phyloP scores from a whole-genome alignment of 2,797 vertebrate genomes.

The Spinibarbus caldwelli region DNA sequence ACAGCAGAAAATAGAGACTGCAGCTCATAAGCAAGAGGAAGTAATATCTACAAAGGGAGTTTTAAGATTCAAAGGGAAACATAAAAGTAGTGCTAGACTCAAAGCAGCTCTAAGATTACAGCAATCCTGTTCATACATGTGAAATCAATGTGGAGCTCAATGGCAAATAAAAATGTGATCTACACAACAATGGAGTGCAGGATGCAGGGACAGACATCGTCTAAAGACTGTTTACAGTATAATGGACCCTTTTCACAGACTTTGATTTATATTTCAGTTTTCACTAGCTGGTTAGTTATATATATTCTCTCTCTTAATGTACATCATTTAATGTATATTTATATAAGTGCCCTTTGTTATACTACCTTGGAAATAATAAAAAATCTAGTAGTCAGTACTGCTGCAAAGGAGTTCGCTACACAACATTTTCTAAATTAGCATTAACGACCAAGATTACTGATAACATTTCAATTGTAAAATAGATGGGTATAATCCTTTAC shows the following conservation, averaged over 20 bases:
- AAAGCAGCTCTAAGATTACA: constrained; percentile 35
- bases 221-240: not conserved
- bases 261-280: constrained; percentile 1
- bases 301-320: not conserved
- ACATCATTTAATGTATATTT: not conserved
- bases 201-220: constrained; percentile 9
- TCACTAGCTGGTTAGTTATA: not conserved
- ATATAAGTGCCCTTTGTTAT: not conserved
- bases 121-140: constrained; percentile 16
- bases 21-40: constrained; percentile 25
- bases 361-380: not conserved
- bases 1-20: constrained; percentile 23
- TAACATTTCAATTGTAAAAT: not conserved
- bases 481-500: not conserved
- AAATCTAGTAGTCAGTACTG: not conserved
- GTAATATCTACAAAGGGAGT: constrained; percentile 39
- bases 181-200: not conserved
- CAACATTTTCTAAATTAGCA: not conserved
- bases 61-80: constrained; percentile 31
- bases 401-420: not conserved
- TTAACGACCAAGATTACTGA: not conserved
- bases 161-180: constrained; percentile 24
- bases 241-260: not conserved
- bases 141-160: constrained; percentile 31
- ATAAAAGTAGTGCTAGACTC: constrained; percentile 32